phyloP scores from a whole-genome alignment of 1,140 invertebrate genomes.

The Zaprionus tsacasi region DNA sequence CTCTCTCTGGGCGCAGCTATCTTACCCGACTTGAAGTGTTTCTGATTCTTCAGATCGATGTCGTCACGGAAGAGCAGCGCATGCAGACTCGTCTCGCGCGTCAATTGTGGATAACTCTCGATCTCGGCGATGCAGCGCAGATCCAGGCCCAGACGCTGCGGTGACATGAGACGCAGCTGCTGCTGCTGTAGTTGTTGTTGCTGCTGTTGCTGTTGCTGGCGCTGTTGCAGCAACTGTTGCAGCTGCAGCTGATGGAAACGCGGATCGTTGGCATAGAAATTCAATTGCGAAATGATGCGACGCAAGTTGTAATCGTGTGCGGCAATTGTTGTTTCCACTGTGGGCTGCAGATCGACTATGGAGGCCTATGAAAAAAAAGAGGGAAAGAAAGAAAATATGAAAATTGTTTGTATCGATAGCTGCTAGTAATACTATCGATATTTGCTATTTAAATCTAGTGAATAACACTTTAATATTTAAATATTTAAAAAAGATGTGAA shows the following conservation, averaged over 20 bases:
- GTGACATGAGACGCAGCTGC: conserved; percentile 43
- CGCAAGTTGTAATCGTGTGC: conserved; percentile 71
- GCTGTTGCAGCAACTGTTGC: conserved; percentile 40
- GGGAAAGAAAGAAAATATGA: background rate
- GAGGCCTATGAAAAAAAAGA: conserved; percentile 44
- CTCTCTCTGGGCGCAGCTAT: too few relatives aligned
- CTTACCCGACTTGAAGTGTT: conserved; percentile 71
- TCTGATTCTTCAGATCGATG: conserved; percentile 74
- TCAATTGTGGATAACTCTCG: conserved; percentile 62
- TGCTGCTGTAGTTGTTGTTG: conserved; percentile 28
- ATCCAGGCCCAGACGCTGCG: conserved; percentile 48
- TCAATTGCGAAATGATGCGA: conserved; percentile 70
- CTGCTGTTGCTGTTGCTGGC: conserved; percentile 28
- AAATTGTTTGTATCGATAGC: too few relatives aligned
- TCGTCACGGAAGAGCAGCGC: conserved; percentile 64
- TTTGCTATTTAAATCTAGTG: too few relatives aligned
- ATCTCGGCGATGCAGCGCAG: conserved; percentile 76
- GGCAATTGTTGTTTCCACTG: conserved; percentile 65
- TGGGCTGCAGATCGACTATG: conserved; percentile 56
- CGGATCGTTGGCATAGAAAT: conserved; percentile 76
- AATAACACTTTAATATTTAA: too few relatives aligned
- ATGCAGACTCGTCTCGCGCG: conserved; percentile 53
- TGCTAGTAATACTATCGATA: too few relatives aligned
- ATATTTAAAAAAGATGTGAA: too few relatives aligned
- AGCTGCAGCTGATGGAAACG: conserved; percentile 59